Conservation (phyloP, 2,797 vertebrate species). For the Champsocephalus esox region DNA sequence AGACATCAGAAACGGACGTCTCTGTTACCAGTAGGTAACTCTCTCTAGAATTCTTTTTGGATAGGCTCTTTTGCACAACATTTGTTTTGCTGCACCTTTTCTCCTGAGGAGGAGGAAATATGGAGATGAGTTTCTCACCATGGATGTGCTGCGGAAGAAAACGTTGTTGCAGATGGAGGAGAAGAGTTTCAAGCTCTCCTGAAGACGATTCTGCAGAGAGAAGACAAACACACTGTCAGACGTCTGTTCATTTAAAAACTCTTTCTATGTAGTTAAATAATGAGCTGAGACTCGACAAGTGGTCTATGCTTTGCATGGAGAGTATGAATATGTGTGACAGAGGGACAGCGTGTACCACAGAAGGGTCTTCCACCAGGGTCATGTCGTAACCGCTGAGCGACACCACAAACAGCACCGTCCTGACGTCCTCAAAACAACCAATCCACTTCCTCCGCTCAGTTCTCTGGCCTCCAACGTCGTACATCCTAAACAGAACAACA, state of each 20-base stretch:
- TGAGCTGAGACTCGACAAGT: not conserved
- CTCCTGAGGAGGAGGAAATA: constrained; percentile 10
- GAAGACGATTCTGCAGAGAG: constrained; percentile 83
- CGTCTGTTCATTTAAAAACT: constrained; percentile 11
- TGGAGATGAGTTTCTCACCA: constrained; percentile 68
- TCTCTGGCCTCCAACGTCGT: constrained; percentile 85
- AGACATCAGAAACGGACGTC: not conserved
- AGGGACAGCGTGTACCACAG: constrained; percentile 71
- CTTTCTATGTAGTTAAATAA: not conserved
- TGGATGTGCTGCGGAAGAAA: constrained; percentile 86
- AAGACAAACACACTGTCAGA: constrained; percentile 23
- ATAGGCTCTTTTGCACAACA: not conserved
- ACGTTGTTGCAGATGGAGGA: constrained; percentile 86
- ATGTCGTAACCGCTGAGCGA: constrained; percentile 87
- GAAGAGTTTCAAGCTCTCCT: constrained; percentile 87
- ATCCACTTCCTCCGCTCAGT: constrained; percentile 87
- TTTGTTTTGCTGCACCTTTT: not conserved
- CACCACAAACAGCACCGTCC: constrained; percentile 85
- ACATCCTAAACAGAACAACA: constrained; percentile 70
- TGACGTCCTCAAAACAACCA: constrained; percentile 84
- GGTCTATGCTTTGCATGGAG: not conserved
- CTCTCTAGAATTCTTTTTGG: too few relatives aligned
- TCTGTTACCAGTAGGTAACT: not conserved
- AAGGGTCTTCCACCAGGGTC: constrained; percentile 83
- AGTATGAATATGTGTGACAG: not conserved